These are phyloP conservation scores for Eurois occulta DNA, from an alignment of 2,888 invertebrate genomes.

Conservation along the genomic window DNA sequence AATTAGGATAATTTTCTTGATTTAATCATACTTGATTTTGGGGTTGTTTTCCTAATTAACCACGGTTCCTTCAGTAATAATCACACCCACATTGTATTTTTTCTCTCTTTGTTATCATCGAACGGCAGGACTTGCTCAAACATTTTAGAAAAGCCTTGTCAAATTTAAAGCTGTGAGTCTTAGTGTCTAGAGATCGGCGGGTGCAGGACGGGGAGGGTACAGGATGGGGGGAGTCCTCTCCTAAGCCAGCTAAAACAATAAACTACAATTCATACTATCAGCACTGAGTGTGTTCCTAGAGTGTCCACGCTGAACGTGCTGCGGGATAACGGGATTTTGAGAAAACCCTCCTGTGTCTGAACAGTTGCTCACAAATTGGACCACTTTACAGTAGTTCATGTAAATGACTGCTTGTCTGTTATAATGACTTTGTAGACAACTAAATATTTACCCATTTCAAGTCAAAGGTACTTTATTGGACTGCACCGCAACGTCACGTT, in stretches of 20 bases:
- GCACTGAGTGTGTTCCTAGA: slow-evolving; percentile 1
- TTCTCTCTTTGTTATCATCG: background rate
- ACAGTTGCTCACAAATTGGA: slow-evolving; percentile 4
- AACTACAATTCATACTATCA: slow-evolving; percentile 30
- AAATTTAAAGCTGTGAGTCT: background rate
- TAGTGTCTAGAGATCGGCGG: slow-evolving; percentile 4
- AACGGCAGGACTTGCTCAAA: background rate
- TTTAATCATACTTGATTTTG: slow-evolving; percentile 5
- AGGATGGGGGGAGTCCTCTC: too few species aligned
- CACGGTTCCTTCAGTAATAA: background rate
- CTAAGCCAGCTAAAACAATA: slow-evolving; percentile 20
- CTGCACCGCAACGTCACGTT: background rate
- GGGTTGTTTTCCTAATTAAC: background rate
- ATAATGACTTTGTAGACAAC: background rate
- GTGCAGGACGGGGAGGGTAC: background rate
- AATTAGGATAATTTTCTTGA: slow-evolving; percentile 9
- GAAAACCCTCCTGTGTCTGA: background rate
- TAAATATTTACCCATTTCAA: background rate
- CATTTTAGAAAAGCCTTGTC: slow-evolving; percentile 9
- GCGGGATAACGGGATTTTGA: background rate
- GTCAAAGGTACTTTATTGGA: background rate
- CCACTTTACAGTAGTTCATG: background rate
- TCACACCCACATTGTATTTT: background rate
- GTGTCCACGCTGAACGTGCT: background rate
- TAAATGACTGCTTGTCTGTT: background rate